These are phyloP conservation scores for Palythoa caribaeorum DNA, from an alignment of 92 coral and sea anemone genomes.

Conservation along the genomic window DNA sequence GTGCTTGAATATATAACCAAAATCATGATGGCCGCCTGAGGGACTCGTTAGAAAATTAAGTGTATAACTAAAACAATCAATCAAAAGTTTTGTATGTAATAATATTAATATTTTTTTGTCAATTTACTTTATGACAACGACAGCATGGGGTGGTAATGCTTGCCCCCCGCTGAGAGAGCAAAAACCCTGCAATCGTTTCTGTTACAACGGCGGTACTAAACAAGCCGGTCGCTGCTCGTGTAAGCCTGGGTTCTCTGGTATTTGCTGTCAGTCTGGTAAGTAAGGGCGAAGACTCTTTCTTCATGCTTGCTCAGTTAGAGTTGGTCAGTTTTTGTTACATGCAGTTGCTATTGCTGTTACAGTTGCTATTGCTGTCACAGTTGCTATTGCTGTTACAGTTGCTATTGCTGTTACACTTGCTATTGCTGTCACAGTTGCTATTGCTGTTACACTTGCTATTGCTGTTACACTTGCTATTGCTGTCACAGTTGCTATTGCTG, in stretches of 20 bases:
- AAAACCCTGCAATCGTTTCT: conserved; percentile 8
- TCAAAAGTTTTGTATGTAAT: not conserved
- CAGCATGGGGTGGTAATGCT: not conserved
- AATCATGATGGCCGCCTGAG: too few relatives aligned
- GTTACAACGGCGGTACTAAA: conserved; percentile 3
- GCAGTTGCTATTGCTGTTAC: too few relatives aligned
- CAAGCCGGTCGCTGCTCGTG: conserved; percentile 19
- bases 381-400: not conserved
- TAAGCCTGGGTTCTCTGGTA: conserved; percentile 18
- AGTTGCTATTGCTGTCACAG: too few relatives aligned
- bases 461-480: not conserved
- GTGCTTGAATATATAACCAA: too few relatives aligned
- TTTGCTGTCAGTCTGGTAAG: conserved; percentile 16
- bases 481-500: not conserved
- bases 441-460: not conserved
- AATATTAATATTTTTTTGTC: not conserved
- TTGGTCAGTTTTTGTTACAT: too few relatives aligned
- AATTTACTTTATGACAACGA: not conserved
- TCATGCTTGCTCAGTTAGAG: not conserved
- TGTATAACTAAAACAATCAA: not conserved
- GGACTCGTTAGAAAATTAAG: not conserved
- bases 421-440: not conserved
- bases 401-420: not conserved
- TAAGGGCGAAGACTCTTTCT: not conserved
- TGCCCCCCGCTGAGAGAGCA: not conserved